These are phyloP conservation scores for Diglossa cyanea DNA, from an alignment of 2,797 vertebrate genomes.

Conservation along the genomic window DNA sequence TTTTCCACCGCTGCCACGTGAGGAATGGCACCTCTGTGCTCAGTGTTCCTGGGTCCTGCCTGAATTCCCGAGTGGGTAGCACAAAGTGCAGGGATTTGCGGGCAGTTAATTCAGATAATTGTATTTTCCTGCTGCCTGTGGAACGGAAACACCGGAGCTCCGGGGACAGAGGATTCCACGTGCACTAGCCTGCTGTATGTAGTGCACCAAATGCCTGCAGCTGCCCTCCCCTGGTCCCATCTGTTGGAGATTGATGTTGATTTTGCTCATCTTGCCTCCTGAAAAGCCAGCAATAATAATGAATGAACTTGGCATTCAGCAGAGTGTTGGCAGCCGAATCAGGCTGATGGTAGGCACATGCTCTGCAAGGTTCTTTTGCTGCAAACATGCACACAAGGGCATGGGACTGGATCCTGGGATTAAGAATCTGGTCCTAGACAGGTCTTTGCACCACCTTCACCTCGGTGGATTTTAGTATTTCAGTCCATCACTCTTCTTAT, in stretches of 20 bases:
- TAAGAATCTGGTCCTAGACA: background rate
- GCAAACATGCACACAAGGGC: background rate
- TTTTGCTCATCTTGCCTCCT: constrained; percentile 20
- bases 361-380: background rate
- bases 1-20: background rate
- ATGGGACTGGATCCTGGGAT: background rate
- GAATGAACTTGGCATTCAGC: background rate
- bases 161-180: background rate
- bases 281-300: background rate
- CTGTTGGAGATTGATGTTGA: constrained; percentile 26
- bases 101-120: constrained; percentile 34
- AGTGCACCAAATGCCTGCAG: constrained; percentile 31
- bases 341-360: background rate
- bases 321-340: background rate
- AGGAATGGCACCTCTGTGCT: background rate
- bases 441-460: background rate
- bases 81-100: background rate
- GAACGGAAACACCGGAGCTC: background rate
- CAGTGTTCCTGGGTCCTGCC: background rate
- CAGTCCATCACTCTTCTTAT: background rate
- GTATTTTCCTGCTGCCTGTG: background rate
- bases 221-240: constrained; percentile 48
- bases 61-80: background rate
- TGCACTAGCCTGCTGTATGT: background rate
- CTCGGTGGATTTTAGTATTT: background rate